Evolutionary conservation across 2,888 invertebrate genomes (phyloP), one percentile per base, ranked within the genome.

Genomic region (Callyntrura guangdongensis): DNA sequence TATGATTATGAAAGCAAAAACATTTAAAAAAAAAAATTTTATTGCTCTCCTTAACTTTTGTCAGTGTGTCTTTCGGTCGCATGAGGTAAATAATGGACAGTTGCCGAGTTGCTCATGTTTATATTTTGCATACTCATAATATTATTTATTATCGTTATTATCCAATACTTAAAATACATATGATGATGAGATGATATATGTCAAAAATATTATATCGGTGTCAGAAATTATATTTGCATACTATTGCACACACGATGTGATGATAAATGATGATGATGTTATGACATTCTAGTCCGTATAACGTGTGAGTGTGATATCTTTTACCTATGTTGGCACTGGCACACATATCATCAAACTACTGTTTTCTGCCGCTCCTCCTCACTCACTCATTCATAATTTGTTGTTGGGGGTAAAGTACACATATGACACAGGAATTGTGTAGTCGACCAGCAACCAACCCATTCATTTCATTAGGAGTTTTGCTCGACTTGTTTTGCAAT

Each of bases 371-470:
- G n/a, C 36, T 59, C 5, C 59, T 59, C 17, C 11, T 84, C 72
- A 20, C 36, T 20, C 56, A 72, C 72, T 74, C 85, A 85, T 85
- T 85, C 85, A 85, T 85, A 72, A 74, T 74, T 85, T 85, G 53
- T 59, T 85, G 85, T 59, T 27, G 72, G 74, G 74, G 85, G 72
- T 74, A 85, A 85, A 74, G 85, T 85, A 74, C 56, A 74, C 20
- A 59, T 2, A 36, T 36, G 12, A 53, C 56, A 53, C 5, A 53
- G 11, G 14, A 74, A 49, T 47, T 72, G 47, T 72, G 47, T 74
- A 14, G 6, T n/a, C 27, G 59, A 59, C 27, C 49, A 59, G 11
- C 27, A 36, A 59, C 27, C 49, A 59, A 5, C 17, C 36, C n/a
- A 53, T 17, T 72, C n/a, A 69, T 22, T 11, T 69, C 69, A 27